Base-by-base conservation (phyloP, 2,888 invertebrate species). In the Drosophila recens region DNA sequence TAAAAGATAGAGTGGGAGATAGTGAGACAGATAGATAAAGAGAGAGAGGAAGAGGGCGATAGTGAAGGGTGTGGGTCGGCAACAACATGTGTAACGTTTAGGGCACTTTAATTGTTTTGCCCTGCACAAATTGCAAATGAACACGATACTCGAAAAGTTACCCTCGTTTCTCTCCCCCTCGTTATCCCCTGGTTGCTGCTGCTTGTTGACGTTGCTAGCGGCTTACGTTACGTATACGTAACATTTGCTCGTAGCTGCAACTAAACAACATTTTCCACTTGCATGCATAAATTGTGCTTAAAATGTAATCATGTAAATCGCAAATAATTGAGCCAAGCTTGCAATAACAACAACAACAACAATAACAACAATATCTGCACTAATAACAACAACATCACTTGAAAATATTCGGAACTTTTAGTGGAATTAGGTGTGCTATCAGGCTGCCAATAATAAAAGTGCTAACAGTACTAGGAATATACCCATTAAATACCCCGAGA, bases 71-170 rank as follows among this genome's bases (percentile, higher is more conserved):
- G 38, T 38, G 45, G 72, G 23, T 52, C 27, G 34, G 13, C 23
- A 17, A 40, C 40, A 65, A 67, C 63, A 68, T 80, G 73, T 83
- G 76, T 70, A 70, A 27, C 79, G 75, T 73, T 83, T 79, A 72
- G 78, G 48, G 74, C 65, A 66, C 79, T 81, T 79, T 85, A 89
- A 89, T 87, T 89, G 85, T 87, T 87, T 83, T 67, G 66, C 67
- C 63, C 65, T 46, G 74, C 89, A 77, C 83, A 89, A 89, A 85
- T 85, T 85, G 85, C 85, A 89, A 87, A 89, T 81, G 87, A 89
- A 84, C 89, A 85, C 89, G 84, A 89, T 83, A 76, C 72, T 81
- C 59, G 51, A 80, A 84, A 89, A 87, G 75, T 80, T 79, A 72
- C 71, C 75, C 72, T 64, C 67, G 51, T 67, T 68, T 68, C 49